Conservation (phyloP, 2,888 invertebrate species). For the Drosophila bunnanda region DNA sequence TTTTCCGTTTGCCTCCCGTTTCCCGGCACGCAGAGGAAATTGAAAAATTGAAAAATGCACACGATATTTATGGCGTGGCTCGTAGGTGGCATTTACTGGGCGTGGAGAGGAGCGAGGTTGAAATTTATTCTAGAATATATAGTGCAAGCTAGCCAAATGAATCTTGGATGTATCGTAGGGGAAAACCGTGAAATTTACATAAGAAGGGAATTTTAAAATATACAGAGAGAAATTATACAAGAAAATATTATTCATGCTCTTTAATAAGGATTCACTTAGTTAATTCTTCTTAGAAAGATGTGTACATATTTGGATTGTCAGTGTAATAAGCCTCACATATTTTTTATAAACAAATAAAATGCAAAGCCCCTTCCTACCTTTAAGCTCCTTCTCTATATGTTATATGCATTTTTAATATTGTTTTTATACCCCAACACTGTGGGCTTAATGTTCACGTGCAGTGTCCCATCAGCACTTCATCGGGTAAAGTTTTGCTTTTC, state of each 20-base stretch:
- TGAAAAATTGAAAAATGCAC: constrained; percentile 54
- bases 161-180: constrained; percentile 9
- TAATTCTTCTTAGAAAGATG: background rate
- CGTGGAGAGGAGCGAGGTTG: background rate
- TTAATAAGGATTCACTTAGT: too few species aligned
- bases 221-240: background rate
- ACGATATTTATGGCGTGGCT: constrained; percentile 47
- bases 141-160: constrained; percentile 20
- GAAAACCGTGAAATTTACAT: constrained; percentile 17
- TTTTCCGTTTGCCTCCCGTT: constrained; percentile 30
- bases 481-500: constrained; percentile 20
- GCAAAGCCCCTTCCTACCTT: background rate
- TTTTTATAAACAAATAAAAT: background rate
- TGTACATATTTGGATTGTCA: background rate
- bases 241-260: background rate
- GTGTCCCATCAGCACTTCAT: constrained; percentile 29
- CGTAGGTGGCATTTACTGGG: constrained; percentile 26
- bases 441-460: constrained; percentile 27
- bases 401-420: constrained; percentile 34
- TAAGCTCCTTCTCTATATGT: background rate
- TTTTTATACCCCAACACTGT: constrained; percentile 8
- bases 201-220: background rate
- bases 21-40: constrained; percentile 48
- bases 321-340: background rate
- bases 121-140: constrained; percentile 45